Evolutionary conservation across 2,797 vertebrate species (phyloP), one percentile per base, ranked within the genome.

Genomic region (Danionella dracula): DNA sequence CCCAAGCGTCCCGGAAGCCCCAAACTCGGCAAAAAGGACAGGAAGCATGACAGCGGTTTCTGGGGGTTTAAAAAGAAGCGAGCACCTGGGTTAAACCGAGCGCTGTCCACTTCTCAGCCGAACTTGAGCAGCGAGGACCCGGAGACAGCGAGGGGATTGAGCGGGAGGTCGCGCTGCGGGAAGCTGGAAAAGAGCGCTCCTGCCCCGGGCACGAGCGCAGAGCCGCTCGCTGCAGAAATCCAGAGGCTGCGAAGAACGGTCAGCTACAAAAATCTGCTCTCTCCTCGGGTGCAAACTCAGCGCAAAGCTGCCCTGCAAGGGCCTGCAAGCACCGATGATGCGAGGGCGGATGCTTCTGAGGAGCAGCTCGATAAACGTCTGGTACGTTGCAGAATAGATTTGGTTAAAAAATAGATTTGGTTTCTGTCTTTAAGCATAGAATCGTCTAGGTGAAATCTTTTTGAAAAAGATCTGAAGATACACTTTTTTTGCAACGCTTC

Each of bases 71-170:
- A 73, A 73, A 91, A 82, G 41, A 88, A 85, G 38, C 60, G 80
- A 73, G 83, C 76, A 46, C 83, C 87, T 61, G 87, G 75, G 53
- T 81, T 93, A 74, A 92, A 93, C 78, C 86, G 92, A 19, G 84
- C 90, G 27, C 87, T 95, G 50, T 94, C 93, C 3, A 92, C 90
- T 29, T 95, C 94, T 0, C 92, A 95, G 79, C 94, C 94, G 60
- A 93, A 94, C 73, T 83, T 96, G 42, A 86, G 89, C 78, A 90
- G 86, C 84, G 88, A 90, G 5, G 82, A 83, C 1, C 74, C 78
- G 2, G 79, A 21, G 11, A n/a, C 19, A 9, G 38, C 32, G 13
- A 37, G n/a, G 8, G 53, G 4, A 2, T 46, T 13, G 9, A 49
- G 45, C 53, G 66, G 54, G 40, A 62, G 81, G 13, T 72, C 59